Evolutionary conservation across 1,140 invertebrate species (phyloP), one percentile per base, ranked within the genome.

Genomic region (Neotoxoptera formosana): DNA sequence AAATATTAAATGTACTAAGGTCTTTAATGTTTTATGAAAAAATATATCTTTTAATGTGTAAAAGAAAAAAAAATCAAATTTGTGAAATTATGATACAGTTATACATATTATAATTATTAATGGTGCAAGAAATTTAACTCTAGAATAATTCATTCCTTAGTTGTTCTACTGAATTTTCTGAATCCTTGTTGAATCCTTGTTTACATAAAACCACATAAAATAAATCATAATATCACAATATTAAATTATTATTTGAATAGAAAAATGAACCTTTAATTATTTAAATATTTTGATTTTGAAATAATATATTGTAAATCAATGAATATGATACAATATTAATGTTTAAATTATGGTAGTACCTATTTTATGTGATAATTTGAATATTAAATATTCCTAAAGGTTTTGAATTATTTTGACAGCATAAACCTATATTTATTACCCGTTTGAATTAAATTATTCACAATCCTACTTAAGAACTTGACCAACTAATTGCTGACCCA

Each of bases 201-300:
- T 41, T n/a, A 67, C 14, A 67, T 67, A n/a, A 67, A 14, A n/a
- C 30, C 11, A 76, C 30, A n/a, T 67, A 67, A 67, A 67, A n/a
- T n/a, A 67, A n/a, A 7, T 67, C 30, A 67, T 17, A n/a, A 30
- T 17, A 67, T 67, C 60, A 67, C 11, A 60, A 0, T 67, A 67
- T 34, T 53, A 21, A 23, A 76, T 76, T 76, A 30, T 76, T 76
- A 76, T 76, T 76, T 34, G 60, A 76, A n/a, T 76, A 76, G 0
- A 76, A n/a, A 76, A 76, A 76, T 20, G n/a, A 76, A 76, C 14
- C 30, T 76, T 76, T 1, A 30, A 76, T 76, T 6, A 34, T 76
- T 76, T 76, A 76, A 76, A 76, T 76, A 76, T 76, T 76, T 76
- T 76, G n/a, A 76, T 76, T 67, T 76, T n/a, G 30, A 76, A 76